Evolutionary conservation across 2,113 vertebrate species (phyloP).

Genomic region (Anarrhichthys ocellatus): DNA sequence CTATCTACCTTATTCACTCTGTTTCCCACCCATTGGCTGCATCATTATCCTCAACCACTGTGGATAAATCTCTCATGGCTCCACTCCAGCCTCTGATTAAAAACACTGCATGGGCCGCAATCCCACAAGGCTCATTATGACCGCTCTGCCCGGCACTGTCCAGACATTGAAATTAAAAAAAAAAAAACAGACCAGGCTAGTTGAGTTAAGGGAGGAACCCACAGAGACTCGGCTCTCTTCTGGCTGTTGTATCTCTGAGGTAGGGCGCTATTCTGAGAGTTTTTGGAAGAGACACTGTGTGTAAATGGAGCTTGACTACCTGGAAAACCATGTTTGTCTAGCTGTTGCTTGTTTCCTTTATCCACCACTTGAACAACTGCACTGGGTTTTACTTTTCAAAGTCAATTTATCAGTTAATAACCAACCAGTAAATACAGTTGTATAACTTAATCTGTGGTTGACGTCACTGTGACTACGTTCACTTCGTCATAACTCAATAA

Average conservation of each 20-base stretch:
- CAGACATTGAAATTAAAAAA: not conserved
- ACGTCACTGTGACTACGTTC: not conserved
- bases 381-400: not conserved
- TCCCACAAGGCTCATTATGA: slow-evolving; percentile 33
- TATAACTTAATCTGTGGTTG: not conserved
- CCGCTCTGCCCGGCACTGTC: slow-evolving; percentile 3
- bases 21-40: slow-evolving; percentile 45
- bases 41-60: slow-evolving; percentile 55
- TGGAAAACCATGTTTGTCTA: slow-evolving; percentile 24
- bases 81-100: slow-evolving; percentile 65
- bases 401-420: not conserved
- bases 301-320: slow-evolving; percentile 31
- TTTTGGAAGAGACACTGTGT: slow-evolving; percentile 22
- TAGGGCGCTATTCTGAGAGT: slow-evolving; percentile 38
- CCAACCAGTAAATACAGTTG: too few relatives aligned
- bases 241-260: slow-evolving; percentile 23
- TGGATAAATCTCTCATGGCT: slow-evolving; percentile 55
- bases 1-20: slow-evolving; percentile 19
- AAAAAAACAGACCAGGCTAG: not conserved
- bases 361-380: not conserved
- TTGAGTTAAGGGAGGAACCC: slow-evolving; percentile 23
- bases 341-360: not conserved
- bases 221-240: slow-evolving; percentile 18
- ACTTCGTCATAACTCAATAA: not conserved
- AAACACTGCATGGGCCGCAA: slow-evolving; percentile 61